Conservation (phyloP, 2,888 invertebrate genomes). For the Sphaeridia pumilis region DNA sequence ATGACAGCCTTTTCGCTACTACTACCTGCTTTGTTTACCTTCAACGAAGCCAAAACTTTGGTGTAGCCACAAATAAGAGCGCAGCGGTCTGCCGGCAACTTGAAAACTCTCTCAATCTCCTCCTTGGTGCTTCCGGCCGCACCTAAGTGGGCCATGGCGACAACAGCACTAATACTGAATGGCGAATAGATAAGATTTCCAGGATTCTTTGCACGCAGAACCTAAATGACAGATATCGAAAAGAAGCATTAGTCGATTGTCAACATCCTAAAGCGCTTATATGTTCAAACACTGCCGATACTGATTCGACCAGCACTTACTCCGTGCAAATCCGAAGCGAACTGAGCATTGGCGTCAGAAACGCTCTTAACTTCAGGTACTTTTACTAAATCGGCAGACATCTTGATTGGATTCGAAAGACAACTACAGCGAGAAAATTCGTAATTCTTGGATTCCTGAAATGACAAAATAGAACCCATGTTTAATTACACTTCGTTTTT, state of each 20-base stretch:
- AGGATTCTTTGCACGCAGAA: not conserved
- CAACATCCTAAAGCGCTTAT: not conserved
- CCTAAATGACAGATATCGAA: not conserved
- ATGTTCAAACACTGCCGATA: not conserved
- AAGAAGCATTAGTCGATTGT: not conserved
- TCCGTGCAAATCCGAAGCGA: constrained; percentile 5
- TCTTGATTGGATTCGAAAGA: too few relatives aligned
- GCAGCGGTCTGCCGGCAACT: constrained; percentile 19
- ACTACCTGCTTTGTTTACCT: constrained; percentile 18
- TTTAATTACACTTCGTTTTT: too few relatives aligned
- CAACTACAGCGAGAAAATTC: too few relatives aligned
- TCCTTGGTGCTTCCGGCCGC: constrained; percentile 20
- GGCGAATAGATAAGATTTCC: constrained; percentile 30
- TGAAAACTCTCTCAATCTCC: constrained; percentile 17
- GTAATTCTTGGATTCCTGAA: too few relatives aligned
- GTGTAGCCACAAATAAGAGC: constrained; percentile 20
- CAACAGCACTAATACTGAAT: constrained; percentile 28
- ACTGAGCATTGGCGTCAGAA: constrained; percentile 6
- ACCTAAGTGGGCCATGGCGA: constrained; percentile 29
- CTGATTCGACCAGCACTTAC: too few relatives aligned
- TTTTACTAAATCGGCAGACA: constrained; percentile 5
- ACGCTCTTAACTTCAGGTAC: constrained; percentile 7
- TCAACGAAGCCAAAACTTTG: constrained; percentile 22
- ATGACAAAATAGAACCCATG: too few relatives aligned
- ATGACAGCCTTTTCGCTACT: too few relatives aligned